A percentile compares a stretch with the other conserved stretches of the same genome.
Evolutionary conservation across 2,797 vertebrate genomes (phyloP).

Genomic region (Trachops cirrhosus): DNA sequence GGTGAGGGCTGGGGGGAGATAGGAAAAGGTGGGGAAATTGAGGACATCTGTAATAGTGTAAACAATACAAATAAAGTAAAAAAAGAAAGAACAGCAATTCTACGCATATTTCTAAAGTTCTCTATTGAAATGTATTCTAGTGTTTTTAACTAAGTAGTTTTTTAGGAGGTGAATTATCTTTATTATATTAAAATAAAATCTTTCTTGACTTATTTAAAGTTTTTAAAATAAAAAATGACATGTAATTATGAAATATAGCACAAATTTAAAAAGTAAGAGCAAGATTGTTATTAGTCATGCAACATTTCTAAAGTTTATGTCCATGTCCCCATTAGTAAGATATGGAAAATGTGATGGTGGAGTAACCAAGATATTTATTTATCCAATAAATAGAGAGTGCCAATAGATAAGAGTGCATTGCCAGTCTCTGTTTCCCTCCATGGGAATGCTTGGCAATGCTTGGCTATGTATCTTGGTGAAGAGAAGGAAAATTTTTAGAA

Average conservation of each 20-base stretch:
- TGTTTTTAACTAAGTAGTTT: neutral
- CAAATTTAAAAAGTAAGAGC: neutral
- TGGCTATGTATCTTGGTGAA: neutral
- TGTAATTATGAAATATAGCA: neutral
- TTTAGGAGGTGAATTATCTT: neutral
- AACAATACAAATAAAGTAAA: neutral
- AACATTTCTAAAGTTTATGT: neutral
- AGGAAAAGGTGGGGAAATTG: neutral
- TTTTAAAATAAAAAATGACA: neutral
- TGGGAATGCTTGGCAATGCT: neutral
- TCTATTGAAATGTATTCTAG: neutral
- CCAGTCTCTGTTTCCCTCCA: neutral
- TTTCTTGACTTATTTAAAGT: neutral
- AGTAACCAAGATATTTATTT: neutral
- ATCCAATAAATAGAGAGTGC: neutral
- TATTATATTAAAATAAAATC: neutral
- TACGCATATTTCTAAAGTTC: neutral
- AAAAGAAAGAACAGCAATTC: neutral
- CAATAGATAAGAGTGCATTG: neutral
- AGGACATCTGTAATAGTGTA: neutral
- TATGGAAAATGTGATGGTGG: neutral
- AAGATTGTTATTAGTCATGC: neutral
- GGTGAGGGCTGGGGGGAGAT: neutral
- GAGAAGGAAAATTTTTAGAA: neutral
- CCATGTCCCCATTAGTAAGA: neutral